phyloP scores from a whole-genome alignment of 1,140 invertebrate genomes.

The Tribolium castaneum region DNA sequence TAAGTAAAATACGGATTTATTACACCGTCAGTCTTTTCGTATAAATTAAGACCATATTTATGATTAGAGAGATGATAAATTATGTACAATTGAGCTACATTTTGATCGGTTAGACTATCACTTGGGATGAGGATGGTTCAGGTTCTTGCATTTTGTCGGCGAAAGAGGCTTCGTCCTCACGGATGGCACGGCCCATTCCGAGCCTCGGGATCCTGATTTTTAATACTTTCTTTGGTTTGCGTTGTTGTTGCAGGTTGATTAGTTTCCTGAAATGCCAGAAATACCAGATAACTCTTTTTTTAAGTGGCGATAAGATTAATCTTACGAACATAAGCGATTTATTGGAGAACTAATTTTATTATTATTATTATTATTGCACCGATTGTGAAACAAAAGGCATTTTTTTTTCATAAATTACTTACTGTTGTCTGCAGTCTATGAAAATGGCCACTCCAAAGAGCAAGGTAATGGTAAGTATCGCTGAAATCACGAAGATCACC shows the following conservation, averaged over 20 bases:
- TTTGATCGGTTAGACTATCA: conserved; percentile 37
- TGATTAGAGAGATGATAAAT: neutral
- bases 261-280: conserved; percentile 52
- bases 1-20: neutral
- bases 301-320: neutral
- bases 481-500: conserved; percentile 53
- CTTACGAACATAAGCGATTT: neutral
- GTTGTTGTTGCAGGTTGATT: conserved; percentile 49
- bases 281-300: neutral
- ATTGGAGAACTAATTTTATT: no score
- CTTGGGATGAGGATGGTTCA: conserved; percentile 56
- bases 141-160: conserved; percentile 54
- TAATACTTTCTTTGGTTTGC: conserved; percentile 48
- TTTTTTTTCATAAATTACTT: no score
- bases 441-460: conserved; percentile 54
- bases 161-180: conserved; percentile 53
- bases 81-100: conserved; percentile 1
- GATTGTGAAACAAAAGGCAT: no score
- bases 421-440: conserved; percentile 56
- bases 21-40: conserved; percentile 23
- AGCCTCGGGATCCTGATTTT: conserved; percentile 52
- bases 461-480: conserved; percentile 52
- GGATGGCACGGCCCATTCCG: conserved; percentile 33
- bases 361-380: no score
- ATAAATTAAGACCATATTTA: conserved; percentile 15